Evolutionary conservation across 1,140 invertebrate species (phyloP).

Genomic region (Potamilus streckersoni): DNA sequence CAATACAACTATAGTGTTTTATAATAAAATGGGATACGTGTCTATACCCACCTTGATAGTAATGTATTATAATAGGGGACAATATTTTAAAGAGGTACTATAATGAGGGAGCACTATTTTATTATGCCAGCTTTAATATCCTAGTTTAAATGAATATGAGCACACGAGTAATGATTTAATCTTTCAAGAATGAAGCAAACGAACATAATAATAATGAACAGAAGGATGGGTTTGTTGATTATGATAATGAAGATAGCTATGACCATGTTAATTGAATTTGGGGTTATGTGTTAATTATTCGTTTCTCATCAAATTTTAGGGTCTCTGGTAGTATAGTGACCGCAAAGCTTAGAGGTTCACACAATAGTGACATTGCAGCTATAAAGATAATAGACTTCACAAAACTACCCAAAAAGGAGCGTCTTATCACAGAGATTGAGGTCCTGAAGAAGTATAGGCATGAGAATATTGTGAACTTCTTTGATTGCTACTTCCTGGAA

Average conservation of each 20-base stretch:
- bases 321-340: conserved; percentile 70
- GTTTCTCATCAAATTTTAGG: conserved; percentile 41
- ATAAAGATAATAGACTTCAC: conserved; percentile 72
- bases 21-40: no score
- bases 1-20: no score
- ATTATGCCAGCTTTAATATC: no score
- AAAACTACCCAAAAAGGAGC: conserved; percentile 72
- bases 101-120: no score
- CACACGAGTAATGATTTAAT: no score
- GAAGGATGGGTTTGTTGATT: not conserved
- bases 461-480: conserved; percentile 75
- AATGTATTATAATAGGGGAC: no score
- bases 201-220: not conserved
- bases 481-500: conserved; percentile 91
- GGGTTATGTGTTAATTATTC: conserved; percentile 3
- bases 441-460: conserved; percentile 67
- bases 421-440: conserved; percentile 72
- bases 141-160: no score
- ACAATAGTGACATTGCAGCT: conserved; percentile 65
- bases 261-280: not conserved
- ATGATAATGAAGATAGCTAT: not conserved
- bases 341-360: conserved; percentile 55
- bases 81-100: no score
- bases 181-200: no score
- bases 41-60: no score